phyloP scores from a whole-genome alignment of 2,888 invertebrate species.

The Odontothrips loti region DNA sequence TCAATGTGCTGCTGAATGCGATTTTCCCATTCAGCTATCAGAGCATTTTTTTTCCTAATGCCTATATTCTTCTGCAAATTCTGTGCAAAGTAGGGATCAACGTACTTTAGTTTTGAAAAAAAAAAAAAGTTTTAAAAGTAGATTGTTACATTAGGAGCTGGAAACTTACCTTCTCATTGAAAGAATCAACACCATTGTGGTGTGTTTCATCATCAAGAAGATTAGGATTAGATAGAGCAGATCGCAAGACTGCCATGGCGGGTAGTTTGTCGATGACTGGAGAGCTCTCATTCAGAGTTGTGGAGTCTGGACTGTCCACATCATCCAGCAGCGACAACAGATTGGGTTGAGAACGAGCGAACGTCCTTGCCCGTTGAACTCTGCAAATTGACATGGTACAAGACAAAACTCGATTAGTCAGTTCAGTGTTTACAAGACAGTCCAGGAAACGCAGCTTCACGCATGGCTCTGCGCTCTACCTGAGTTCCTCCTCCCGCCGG shows the following conservation, averaged over 20 bases:
- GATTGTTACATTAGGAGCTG: background rate
- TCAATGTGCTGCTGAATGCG: constrained; percentile 57
- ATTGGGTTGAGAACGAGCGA: constrained; percentile 60
- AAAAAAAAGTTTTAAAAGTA: background rate
- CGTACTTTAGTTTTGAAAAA: background rate
- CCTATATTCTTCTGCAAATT: constrained; percentile 35
- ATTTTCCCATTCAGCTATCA: constrained; percentile 79
- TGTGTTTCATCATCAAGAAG: constrained; percentile 40
- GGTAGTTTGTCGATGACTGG: constrained; percentile 32
- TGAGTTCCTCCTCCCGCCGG: constrained; percentile 72
- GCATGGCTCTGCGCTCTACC: constrained; percentile 47
- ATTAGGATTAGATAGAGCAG: constrained; percentile 44
- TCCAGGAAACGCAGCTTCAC: background rate
- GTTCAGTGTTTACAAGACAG: background rate
- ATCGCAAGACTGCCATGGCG: constrained; percentile 38
- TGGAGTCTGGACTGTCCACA: constrained; percentile 46
- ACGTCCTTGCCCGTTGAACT: constrained; percentile 57
- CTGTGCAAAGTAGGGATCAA: constrained; percentile 29
- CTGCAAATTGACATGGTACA: constrained; percentile 39
- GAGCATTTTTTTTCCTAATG: constrained; percentile 45
- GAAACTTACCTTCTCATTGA: constrained; percentile 34
- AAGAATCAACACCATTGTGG: constrained; percentile 33
- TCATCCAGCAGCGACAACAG: constrained; percentile 58
- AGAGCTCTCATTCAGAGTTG: constrained; percentile 30
- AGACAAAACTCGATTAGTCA: background rate